Percentiles rank a stretch among this genome's conserved stretches.
phyloP scores from a whole-genome alignment of 2,797 vertebrate species.

The Xenopus petersii region DNA sequence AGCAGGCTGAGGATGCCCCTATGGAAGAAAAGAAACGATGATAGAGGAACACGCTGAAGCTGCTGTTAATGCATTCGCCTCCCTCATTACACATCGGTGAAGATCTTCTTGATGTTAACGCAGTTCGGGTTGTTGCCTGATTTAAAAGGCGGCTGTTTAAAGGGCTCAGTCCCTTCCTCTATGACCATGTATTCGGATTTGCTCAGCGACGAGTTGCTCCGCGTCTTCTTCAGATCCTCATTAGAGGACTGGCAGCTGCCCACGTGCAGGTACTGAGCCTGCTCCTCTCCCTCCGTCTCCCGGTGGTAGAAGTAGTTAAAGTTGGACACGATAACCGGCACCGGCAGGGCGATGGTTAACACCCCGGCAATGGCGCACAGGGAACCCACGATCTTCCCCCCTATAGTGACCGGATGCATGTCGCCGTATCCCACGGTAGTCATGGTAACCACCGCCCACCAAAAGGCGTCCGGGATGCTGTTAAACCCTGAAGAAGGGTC shows the following conservation, averaged over 20 bases:
- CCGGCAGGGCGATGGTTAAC: conserved; percentile 91
- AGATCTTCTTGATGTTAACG: conserved; percentile 92
- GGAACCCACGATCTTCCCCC: conserved; percentile 95
- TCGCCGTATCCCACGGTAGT: conserved; percentile 97
- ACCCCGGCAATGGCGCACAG: conserved; percentile 96
- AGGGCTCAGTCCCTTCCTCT: conserved; percentile 81
- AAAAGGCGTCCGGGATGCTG: conserved; percentile 97
- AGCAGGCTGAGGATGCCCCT: conserved; percentile 32
- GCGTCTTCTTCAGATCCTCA: conserved; percentile 82
- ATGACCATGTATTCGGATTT: conserved; percentile 93
- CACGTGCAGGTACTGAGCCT: conserved; percentile 83
- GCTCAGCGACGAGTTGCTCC: conserved; percentile 87
- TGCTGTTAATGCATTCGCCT: neutral
- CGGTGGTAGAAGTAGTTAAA: conserved; percentile 99
- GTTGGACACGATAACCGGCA: conserved; percentile 97
- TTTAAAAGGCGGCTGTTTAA: conserved; percentile 82
- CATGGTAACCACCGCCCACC: conserved; percentile 99
- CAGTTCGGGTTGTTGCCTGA: conserved; percentile 84
- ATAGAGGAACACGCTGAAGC: conserved; percentile 60
- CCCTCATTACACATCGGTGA: conserved; percentile 86
- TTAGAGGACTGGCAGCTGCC: conserved; percentile 84
- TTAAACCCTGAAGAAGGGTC: conserved; percentile 91
- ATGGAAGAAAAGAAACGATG: conserved; percentile 55
- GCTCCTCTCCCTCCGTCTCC: conserved; percentile 95
- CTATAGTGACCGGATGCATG: conserved; percentile 97